Base-by-base conservation (phyloP, 2,888 invertebrate species). In the Xestia ashworthii region DNA sequence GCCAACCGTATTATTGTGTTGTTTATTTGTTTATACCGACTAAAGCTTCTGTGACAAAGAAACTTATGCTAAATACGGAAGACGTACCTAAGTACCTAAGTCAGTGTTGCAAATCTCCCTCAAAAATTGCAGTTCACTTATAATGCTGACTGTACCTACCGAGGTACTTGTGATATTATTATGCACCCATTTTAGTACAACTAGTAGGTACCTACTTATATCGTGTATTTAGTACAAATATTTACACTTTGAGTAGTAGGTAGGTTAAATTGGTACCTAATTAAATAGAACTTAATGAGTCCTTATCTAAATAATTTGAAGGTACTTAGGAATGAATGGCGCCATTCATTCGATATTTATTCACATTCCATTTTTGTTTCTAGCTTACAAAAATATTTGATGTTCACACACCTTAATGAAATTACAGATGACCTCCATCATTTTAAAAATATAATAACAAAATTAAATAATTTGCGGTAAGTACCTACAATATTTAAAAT, bases 241-340 rank as follows among this genome's bases (percentile, higher is more conserved):
- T 81, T 81, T 71, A 82, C 77, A 60, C 38, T 71, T 71, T 50
- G 70, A 82, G 77, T 50, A 71, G 16, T 76, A 69, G 60, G 16
- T 76, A 69, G 60, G 76, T 67, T 72, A 70, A 46, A 66, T 60
- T 44, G 32, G 32, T 68, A n/a, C n/a, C n/a, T n/a, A 69, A 62
- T 65, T 50, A 70, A 55, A 60, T 80, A 50, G 2, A 65, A 41
- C 44, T 38, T n/a, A n/a, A 44, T 32, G 60, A 6, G 32, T 46
- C 5, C 50, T 58, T 79, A 83, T 60, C 72, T 32, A 32, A 32
- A 32, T 2, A 2, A 32, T 32, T 58, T 41, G n/a, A 58, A n/a
- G 16, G 16, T 79, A 48, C 12, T 38, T 38, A 19, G 5, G 41
- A 19, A 14, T 79, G 48, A 50, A 69, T 70, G 14, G 22, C 16